Percentiles rank a stretch among this genome's conserved stretches.
These are phyloP conservation scores for Ammodytes dubius DNA, from an alignment of 2,113 vertebrate species.

Conservation along the genomic window DNA sequence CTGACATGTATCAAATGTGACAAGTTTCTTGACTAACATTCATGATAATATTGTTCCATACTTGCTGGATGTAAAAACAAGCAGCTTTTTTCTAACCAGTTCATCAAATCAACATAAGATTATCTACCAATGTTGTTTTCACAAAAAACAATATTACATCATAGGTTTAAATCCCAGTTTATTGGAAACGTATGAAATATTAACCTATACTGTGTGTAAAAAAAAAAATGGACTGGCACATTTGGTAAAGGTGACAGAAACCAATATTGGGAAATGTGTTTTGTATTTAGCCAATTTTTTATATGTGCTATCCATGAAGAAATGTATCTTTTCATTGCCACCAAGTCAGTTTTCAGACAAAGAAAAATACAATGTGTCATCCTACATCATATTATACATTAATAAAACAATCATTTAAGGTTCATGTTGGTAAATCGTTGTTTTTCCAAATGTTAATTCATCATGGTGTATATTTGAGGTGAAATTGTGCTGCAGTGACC, in stretches of 20 bases:
- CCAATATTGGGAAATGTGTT: too few relatives aligned
- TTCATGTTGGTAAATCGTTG: too few relatives aligned
- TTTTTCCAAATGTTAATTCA: background rate
- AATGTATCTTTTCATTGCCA: background rate
- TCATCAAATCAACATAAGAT: background rate
- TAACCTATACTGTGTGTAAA: background rate
- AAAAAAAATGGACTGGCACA: background rate
- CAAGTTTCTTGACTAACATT: background rate
- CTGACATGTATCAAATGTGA: too few relatives aligned
- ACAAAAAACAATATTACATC: background rate
- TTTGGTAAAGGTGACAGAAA: too few relatives aligned
- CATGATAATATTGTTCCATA: background rate
- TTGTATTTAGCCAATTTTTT: too few relatives aligned
- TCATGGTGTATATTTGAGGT: background rate
- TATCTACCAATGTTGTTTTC: background rate
- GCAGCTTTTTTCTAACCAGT: background rate
- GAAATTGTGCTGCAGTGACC: constrained; percentile 44
- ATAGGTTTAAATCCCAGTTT: too few relatives aligned
- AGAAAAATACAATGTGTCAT: background rate
- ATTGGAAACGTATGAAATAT: background rate
- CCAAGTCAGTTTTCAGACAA: background rate
- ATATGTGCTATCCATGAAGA: background rate
- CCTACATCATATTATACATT: too few relatives aligned
- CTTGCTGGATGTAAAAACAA: background rate
- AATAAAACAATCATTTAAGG: too few relatives aligned